These are phyloP conservation scores for Euclidia mi DNA, from an alignment of 2,888 invertebrate genomes.

Conservation along the genomic window DNA sequence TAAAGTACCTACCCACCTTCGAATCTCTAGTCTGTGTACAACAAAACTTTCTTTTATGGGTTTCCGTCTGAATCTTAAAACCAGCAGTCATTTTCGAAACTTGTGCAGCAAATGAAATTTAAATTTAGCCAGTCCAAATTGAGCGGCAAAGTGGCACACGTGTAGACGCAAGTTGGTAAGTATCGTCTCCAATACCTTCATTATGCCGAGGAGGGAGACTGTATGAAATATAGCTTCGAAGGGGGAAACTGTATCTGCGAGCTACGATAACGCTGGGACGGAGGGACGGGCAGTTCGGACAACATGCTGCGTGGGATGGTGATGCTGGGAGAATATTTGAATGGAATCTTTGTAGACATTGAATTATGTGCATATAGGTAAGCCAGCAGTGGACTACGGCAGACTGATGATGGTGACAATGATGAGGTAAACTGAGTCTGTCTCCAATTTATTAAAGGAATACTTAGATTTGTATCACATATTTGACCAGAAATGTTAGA, in stretches of 20 bases:
- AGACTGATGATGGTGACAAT: too few species aligned
- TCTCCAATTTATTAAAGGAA: too few species aligned
- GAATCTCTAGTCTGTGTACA: background rate
- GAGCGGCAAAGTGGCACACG: conserved; percentile 48
- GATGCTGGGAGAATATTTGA: background rate
- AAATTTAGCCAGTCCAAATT: conserved; percentile 33
- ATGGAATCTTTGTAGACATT: too few species aligned
- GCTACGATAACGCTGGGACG: conserved; percentile 65
- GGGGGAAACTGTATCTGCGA: conserved; percentile 66
- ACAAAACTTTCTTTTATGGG: conserved; percentile 5
- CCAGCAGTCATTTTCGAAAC: conserved; percentile 19
- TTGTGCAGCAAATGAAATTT: conserved; percentile 37
- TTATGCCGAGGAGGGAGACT: conserved; percentile 67
- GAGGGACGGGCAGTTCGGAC: conserved; percentile 26
- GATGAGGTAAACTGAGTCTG: too few species aligned
- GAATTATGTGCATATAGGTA: too few species aligned
- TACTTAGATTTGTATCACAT: too few species aligned
- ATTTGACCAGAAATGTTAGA: too few species aligned
- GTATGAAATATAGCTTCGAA: conserved; percentile 77
- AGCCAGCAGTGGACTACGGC: too few species aligned
- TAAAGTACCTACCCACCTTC: too few species aligned
- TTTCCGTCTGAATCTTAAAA: conserved; percentile 1
- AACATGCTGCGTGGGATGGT: conserved; percentile 10
- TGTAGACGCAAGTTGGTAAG: conserved; percentile 49
- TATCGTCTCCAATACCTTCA: conserved; percentile 68